Percentiles rank a stretch among this genome's conserved stretches.
phyloP scores from a whole-genome alignment of 2,888 invertebrate genomes.

The Stenolophus ochropezus region DNA sequence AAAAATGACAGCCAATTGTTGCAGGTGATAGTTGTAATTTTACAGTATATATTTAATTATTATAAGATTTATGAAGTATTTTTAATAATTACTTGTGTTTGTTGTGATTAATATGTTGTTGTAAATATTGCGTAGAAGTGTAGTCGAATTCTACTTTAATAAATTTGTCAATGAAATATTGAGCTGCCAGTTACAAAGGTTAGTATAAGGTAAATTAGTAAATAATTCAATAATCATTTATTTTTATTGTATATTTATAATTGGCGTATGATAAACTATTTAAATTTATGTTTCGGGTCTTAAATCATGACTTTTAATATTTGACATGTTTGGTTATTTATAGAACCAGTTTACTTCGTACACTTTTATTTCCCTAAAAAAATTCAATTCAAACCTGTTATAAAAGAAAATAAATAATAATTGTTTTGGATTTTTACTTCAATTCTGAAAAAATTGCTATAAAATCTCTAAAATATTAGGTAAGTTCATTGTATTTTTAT shows the following conservation, averaged over 20 bases:
- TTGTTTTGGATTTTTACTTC: not conserved
- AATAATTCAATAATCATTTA: not conserved
- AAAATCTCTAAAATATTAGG: not conserved
- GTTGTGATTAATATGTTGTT: constrained; percentile 16
- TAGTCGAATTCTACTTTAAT: not conserved
- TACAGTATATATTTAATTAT: constrained; percentile 15
- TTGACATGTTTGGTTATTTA: constrained; percentile 55
- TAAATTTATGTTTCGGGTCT: not conserved
- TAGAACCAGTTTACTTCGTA: constrained; percentile 25
- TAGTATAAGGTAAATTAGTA: constrained; percentile 23
- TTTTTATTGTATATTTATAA: not conserved
- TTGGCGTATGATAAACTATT: too few relatives aligned
- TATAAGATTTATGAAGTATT: constrained; percentile 5
- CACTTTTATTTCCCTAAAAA: constrained; percentile 12
- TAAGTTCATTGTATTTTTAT: not conserved
- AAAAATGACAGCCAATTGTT: constrained; percentile 47
- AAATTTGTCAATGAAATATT: constrained; percentile 33
- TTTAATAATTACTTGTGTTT: constrained; percentile 31
- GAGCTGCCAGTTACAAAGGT: constrained; percentile 43
- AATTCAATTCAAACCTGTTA: not conserved
- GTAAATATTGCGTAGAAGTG: not conserved
- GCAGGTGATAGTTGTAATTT: constrained; percentile 27
- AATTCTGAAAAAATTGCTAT: not conserved
- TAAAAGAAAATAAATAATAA: not conserved
- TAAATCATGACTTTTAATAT: constrained; percentile 56